Conservation (phyloP, 2,113 vertebrate species). For the Pandion haliaetus region DNA sequence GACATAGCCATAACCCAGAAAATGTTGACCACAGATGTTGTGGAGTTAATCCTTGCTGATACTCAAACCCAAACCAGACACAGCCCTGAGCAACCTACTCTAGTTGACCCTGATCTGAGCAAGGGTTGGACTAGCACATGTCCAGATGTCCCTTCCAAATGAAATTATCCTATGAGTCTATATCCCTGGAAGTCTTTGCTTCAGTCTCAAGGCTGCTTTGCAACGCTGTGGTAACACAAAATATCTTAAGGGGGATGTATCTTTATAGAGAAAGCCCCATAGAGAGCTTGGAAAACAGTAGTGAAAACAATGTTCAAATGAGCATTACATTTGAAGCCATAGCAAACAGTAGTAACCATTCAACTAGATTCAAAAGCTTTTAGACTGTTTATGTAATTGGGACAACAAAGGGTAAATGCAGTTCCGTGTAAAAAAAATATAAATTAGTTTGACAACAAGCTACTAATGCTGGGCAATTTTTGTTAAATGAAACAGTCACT, state of each 20-base stretch:
- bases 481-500: neutral
- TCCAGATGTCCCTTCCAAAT: neutral
- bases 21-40: fast-evolving
- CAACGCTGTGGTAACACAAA: neutral
- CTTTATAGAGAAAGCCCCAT: neutral
- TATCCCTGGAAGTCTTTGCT: neutral
- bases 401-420: neutral
- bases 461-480: neutral
- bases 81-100: neutral
- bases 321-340: neutral
- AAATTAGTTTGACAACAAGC: neutral
- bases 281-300: neutral
- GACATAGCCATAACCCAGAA: neutral
- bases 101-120: neutral
- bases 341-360: neutral
- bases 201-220: neutral
- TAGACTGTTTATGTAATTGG: neutral
- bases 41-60: neutral
- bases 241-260: neutral
- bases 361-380: neutral
- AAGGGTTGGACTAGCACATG: neutral
- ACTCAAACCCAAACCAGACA: neutral
- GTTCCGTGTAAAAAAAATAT: neutral
- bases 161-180: neutral
- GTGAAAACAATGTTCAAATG: neutral